Evolutionary conservation across 37 sponge, comb jelly and placozoan species (phyloP).

Genomic region (Amphimedon queenslandica): DNA sequence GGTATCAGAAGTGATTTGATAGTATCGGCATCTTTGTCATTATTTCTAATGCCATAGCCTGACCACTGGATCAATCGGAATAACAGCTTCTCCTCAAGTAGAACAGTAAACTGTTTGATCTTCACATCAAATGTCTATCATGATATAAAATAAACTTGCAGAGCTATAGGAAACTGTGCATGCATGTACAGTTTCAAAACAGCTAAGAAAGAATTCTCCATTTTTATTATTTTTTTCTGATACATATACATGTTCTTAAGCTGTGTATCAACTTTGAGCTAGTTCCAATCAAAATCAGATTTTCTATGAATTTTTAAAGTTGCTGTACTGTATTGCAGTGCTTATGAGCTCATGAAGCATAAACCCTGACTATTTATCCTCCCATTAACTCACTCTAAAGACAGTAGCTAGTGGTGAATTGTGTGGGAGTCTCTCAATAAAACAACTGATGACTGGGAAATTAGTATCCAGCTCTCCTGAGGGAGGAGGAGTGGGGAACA

Average conservation of each 20-base stretch:
- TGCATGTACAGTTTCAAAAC: not conserved
- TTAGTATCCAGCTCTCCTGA: constrained; percentile 29
- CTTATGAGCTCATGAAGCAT: too few relatives aligned
- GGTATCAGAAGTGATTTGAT: too few relatives aligned
- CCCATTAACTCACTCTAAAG: constrained; percentile 60
- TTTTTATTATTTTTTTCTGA: too few relatives aligned
- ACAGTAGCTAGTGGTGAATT: constrained; percentile 52
- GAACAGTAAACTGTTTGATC: constrained; percentile 43
- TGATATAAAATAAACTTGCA: not conserved
- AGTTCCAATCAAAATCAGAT: too few relatives aligned
- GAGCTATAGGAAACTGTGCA: not conserved
- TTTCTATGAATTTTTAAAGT: too few relatives aligned
- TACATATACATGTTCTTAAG: too few relatives aligned
- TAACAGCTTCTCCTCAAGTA: constrained; percentile 75
- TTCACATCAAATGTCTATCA: constrained; percentile 38
- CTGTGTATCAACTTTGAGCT: too few relatives aligned
- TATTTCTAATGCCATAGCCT: constrained; percentile 23
- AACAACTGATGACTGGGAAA: constrained; percentile 31
- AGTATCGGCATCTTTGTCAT: not conserved
- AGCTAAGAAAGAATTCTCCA: too few relatives aligned
- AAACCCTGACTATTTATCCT: too few relatives aligned
- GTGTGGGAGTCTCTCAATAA: constrained; percentile 44
- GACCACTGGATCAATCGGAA: constrained; percentile 77
- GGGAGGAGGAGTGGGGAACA: constrained; percentile 55
- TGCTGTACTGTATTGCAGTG: not conserved